Conservation (phyloP, 64 coral and sea anemone species). For the Dendronephthya gigantea region DNA sequence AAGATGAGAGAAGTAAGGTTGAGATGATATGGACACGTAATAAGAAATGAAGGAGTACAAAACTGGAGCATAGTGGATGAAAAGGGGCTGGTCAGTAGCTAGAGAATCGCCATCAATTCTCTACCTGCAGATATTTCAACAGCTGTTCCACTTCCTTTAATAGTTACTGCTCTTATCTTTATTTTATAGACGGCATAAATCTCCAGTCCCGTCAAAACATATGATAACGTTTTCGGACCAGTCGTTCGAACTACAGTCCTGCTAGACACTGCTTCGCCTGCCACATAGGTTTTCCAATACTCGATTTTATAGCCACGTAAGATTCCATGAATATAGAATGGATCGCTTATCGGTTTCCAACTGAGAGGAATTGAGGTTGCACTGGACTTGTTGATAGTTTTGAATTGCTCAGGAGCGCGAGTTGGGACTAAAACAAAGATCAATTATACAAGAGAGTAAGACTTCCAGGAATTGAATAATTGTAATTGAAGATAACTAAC, state of each 20-base stretch:
- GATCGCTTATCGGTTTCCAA: slow-evolving; percentile 73
- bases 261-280: slow-evolving; percentile 29
- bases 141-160: background rate
- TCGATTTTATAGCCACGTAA: slow-evolving; percentile 68
- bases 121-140: background rate
- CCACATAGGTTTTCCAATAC: slow-evolving; percentile 40
- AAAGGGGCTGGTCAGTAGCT: no score
- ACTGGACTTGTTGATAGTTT: slow-evolving; percentile 47
- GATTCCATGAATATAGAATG: slow-evolving; percentile 61
- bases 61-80: background rate
- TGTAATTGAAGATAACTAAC: no score
- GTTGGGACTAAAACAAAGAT: slow-evolving; percentile 58
- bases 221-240: slow-evolving; percentile 25
- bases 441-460: background rate
- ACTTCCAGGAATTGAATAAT: no score
- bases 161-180: background rate
- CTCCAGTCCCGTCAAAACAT: slow-evolving; percentile 30
- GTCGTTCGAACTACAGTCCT: slow-evolving; percentile 2
- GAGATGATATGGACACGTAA: background rate
- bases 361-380: slow-evolving; percentile 53
- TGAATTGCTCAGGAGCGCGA: slow-evolving; percentile 64
- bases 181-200: background rate
- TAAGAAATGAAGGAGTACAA: background rate
- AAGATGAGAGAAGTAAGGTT: no score
- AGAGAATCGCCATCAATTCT: no score